Percentiles rank a stretch among this genome's conserved stretches.
These are phyloP conservation scores for Alfaro cultratus DNA, from an alignment of 2,797 vertebrate species.

Conservation along the genomic window DNA sequence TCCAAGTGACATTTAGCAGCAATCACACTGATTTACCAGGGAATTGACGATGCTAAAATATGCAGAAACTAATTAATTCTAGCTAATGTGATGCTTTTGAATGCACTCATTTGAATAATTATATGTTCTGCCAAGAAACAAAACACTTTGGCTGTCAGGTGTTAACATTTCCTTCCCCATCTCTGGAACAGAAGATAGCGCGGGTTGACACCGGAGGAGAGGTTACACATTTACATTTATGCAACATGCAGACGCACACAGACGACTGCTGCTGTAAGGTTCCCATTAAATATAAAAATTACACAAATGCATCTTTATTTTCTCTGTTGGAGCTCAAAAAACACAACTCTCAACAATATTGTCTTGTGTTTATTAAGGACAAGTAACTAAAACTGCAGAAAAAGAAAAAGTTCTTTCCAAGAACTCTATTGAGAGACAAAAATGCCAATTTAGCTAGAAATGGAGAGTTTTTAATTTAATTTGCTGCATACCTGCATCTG, in stretches of 20 bases:
- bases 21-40: slow-evolving; percentile 60
- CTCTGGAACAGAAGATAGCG: slow-evolving; percentile 56
- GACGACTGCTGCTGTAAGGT: slow-evolving; percentile 38
- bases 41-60: slow-evolving; percentile 72
- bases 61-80: slow-evolving; percentile 75
- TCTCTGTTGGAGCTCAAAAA: slow-evolving; percentile 14
- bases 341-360: background rate
- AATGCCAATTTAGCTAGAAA: background rate
- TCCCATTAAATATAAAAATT: slow-evolving; percentile 1
- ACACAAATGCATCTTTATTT: slow-evolving; percentile 9
- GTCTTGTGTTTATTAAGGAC: background rate
- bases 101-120: slow-evolving; percentile 82
- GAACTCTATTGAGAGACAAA: background rate
- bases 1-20: slow-evolving; percentile 73
- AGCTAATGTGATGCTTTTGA: slow-evolving; percentile 80
- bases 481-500: background rate
- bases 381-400: background rate
- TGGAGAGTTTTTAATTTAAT: background rate
- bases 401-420: background rate
- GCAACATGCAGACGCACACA: slow-evolving; percentile 13
- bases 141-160: slow-evolving; percentile 73
- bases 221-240: slow-evolving; percentile 41
- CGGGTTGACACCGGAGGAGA: slow-evolving; percentile 40
- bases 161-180: slow-evolving; percentile 62
- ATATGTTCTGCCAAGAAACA: slow-evolving; percentile 75